Evolutionary conservation across 1,140 invertebrate species (phyloP).

Genomic region (Helicoverpa zea): DNA sequence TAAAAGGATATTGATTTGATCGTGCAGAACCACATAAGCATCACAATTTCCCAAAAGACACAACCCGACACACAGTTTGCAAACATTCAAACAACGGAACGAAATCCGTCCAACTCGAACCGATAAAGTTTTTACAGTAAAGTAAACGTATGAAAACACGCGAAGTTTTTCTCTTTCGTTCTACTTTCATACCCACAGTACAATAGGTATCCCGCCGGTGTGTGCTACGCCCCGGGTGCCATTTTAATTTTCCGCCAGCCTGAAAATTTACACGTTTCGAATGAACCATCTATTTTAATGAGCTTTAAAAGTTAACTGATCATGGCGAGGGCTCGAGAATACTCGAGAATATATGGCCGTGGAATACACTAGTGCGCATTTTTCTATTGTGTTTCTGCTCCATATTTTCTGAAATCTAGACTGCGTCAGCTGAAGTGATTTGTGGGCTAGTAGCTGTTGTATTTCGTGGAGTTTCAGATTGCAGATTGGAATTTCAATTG

Average conservation of each 20-base stretch:
- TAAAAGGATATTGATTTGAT: not conserved
- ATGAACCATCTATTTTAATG: conserved; percentile 86
- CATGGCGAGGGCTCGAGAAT: conserved; percentile 59
- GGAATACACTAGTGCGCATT: conserved; percentile 1
- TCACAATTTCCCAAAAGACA: conserved; percentile 23
- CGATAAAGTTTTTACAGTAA: conserved; percentile 75
- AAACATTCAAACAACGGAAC: conserved; percentile 51
- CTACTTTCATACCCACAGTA: conserved; percentile 50
- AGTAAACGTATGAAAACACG: conserved; percentile 74
- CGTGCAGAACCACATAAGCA: not conserved
- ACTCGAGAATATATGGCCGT: conserved; percentile 38
- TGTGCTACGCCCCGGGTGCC: conserved; percentile 74
- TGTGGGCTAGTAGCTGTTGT: not conserved
- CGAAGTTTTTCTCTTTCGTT: conserved; percentile 55
- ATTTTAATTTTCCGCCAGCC: conserved; percentile 85
- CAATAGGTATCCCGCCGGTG: conserved; percentile 62
- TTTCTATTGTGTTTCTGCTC: conserved; percentile 26
- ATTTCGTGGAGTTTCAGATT: not conserved
- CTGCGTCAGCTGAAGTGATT: not conserved
- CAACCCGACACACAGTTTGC: conserved; percentile 12
- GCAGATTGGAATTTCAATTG: not conserved
- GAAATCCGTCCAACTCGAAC: conserved; percentile 57
- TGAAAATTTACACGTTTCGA: conserved; percentile 81
- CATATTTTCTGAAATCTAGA: conserved; percentile 32
- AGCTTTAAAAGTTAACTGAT: conserved; percentile 85